phyloP scores from a whole-genome alignment of 23 tunicate genomes.

The Styela plicata region DNA sequence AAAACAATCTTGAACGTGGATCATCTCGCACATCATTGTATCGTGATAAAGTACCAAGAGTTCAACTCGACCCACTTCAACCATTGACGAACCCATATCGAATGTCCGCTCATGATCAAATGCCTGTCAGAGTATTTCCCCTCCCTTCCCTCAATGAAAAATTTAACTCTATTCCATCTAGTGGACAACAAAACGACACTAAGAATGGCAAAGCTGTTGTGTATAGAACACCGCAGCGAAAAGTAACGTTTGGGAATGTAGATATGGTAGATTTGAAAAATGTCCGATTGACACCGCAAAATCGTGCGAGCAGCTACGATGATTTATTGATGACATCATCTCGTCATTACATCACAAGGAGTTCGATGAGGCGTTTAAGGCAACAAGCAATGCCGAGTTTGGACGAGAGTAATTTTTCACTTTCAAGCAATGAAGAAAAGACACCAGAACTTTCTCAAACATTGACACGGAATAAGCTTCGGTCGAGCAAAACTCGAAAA shows the following conservation, averaged over 20 bases:
- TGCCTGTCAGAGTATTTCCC: constrained; percentile 20
- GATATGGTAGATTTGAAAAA: too few relatives aligned
- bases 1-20: background rate
- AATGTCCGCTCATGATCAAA: constrained; percentile 1
- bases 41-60: constrained; percentile 8
- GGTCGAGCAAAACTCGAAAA: constrained; percentile 6
- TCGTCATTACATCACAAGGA: constrained; percentile 7
- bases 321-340: constrained; percentile 1
- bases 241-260: too few relatives aligned
- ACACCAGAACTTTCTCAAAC: background rate
- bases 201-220: too few relatives aligned
- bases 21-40: constrained; percentile 5
- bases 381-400: background rate
- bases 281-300: background rate
- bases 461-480: background rate
- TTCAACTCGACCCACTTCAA: background rate
- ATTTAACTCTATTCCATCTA: too few relatives aligned
- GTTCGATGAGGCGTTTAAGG: constrained; percentile 4
- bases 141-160: background rate
- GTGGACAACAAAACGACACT: background rate
- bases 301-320: background rate
- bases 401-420: constrained; percentile 1
- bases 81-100: constrained; percentile 21
- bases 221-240: background rate
- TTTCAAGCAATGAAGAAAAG: background rate